Conservation (phyloP, 1,140 invertebrate species). For the honey bee (Apis mellifera) region DNA sequence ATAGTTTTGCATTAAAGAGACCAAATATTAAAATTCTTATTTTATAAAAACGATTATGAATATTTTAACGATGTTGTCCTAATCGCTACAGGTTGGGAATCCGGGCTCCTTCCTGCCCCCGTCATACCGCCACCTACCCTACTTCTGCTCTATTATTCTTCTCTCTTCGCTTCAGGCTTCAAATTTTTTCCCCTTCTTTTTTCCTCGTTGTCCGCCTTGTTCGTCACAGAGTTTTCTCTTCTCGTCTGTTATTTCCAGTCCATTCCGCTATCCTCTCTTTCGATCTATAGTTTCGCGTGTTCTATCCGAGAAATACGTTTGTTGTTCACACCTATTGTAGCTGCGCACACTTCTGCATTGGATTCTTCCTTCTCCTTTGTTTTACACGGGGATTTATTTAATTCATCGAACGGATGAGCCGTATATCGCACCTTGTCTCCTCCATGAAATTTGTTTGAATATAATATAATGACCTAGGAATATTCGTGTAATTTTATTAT, state of each 20-base stretch:
- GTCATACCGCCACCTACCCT: neutral
- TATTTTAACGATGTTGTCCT: too few relatives aligned
- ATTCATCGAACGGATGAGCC: neutral
- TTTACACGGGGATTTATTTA: too few relatives aligned
- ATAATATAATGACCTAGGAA: too few relatives aligned
- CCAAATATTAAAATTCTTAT: too few relatives aligned
- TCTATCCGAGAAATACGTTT: neutral
- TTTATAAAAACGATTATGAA: too few relatives aligned
- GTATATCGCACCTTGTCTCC: neutral
- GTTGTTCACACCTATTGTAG: neutral
- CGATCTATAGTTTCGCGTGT: neutral
- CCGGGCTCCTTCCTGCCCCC: neutral
- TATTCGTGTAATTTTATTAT: too few relatives aligned
- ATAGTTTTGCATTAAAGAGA: too few relatives aligned
- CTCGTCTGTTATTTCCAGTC: too few relatives aligned
- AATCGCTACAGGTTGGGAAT: neutral
- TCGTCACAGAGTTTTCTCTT: neutral
- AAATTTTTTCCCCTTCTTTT: neutral
- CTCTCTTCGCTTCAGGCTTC: neutral
- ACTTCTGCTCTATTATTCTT: conserved; percentile 32
- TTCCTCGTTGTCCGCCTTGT: neutral
- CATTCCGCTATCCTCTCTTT: neutral
- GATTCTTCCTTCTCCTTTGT: neutral
- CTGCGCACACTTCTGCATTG: neutral
- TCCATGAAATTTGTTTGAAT: too few relatives aligned